Conservation (phyloP, 2,888 invertebrate species). For the Emmelina monodactyla region DNA sequence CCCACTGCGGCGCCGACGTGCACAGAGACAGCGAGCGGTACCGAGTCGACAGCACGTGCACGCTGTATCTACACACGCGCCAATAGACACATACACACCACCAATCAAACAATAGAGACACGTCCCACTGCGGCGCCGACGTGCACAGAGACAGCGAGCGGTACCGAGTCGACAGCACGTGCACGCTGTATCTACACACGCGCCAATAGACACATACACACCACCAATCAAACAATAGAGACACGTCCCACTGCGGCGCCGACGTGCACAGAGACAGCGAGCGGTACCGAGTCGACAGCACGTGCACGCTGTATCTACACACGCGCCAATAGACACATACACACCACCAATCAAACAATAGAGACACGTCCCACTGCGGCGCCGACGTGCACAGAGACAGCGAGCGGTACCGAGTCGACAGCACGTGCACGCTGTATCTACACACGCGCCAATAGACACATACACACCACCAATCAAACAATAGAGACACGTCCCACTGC, state of each 20-base stretch:
- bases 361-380: no score
- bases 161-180: constrained; percentile 63
- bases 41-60: constrained; percentile 59
- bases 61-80: constrained; percentile 61
- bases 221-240: no score
- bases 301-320: constrained; percentile 60
- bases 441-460: no score
- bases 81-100: no score
- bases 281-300: constrained; percentile 65
- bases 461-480: no score
- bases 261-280: constrained; percentile 27
- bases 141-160: constrained; percentile 40
- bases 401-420: constrained; percentile 66
- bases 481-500: no score
- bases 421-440: constrained; percentile 58
- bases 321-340: no score
- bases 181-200: constrained; percentile 61
- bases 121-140: constrained; percentile 47
- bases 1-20: constrained; percentile 49
- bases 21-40: constrained; percentile 53
- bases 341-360: no score
- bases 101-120: no score
- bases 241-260: constrained; percentile 47
- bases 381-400: constrained; percentile 23
- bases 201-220: no score